phyloP scores from a whole-genome alignment of 2,888 invertebrate genomes.

The Quadroppia sp. region DNA sequence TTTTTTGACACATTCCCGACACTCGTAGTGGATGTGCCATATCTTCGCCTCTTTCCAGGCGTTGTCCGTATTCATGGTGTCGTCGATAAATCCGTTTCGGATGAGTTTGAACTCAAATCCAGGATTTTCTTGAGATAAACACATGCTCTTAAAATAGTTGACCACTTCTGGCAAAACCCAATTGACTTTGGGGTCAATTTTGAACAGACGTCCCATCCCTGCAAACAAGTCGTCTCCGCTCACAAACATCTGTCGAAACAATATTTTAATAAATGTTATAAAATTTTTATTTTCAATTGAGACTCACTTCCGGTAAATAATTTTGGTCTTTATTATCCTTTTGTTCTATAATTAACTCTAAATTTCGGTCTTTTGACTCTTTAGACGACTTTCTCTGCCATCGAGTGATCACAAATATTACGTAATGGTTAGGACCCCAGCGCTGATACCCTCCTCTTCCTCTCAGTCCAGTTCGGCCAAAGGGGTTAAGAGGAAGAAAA shows the following conservation, averaged over 20 bases:
- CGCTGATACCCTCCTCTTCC: slow-evolving; percentile 53
- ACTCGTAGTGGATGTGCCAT: slow-evolving; percentile 48
- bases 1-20: slow-evolving; percentile 15
- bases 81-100: slow-evolving; percentile 53
- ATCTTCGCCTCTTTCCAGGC: slow-evolving; percentile 50
- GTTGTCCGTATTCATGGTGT: slow-evolving; percentile 52
- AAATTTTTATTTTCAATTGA: neutral
- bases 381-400: slow-evolving; percentile 38
- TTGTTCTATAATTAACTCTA: slow-evolving; percentile 45
- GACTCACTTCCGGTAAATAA: slow-evolving; percentile 46
- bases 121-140: neutral
- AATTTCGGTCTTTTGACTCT: slow-evolving; percentile 42
- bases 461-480: slow-evolving; percentile 53
- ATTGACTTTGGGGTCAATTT: slow-evolving; percentile 40
- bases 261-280: neutral
- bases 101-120: slow-evolving; percentile 46
- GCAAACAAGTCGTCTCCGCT: slow-evolving; percentile 46
- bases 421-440: slow-evolving; percentile 54
- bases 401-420: slow-evolving; percentile 51
- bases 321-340: slow-evolving; percentile 44
- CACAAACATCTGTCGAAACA: slow-evolving; percentile 45
- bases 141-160: slow-evolving; percentile 25
- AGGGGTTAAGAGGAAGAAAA: slow-evolving; percentile 51
- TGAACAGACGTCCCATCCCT: slow-evolving; percentile 44
- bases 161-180: slow-evolving; percentile 46